Evolutionary conservation across 2,797 vertebrate genomes (phyloP).

Genomic region (Danio kyathit): DNA sequence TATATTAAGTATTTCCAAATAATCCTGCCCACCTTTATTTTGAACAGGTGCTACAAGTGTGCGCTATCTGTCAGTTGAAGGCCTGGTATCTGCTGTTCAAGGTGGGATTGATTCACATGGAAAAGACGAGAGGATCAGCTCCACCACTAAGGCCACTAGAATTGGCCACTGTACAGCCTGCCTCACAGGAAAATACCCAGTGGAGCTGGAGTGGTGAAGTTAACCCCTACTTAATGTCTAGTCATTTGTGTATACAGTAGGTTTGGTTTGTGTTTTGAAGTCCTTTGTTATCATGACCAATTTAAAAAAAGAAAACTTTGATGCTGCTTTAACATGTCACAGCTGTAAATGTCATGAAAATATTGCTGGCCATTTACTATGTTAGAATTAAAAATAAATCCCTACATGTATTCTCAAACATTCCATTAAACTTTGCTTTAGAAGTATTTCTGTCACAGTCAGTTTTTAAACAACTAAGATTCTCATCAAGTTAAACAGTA

Average conservation of each 20-base stretch:
- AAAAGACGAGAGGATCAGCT: constrained; percentile 75
- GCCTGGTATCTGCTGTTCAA: constrained; percentile 91
- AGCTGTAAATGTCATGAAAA: not conserved
- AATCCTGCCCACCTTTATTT: not conserved
- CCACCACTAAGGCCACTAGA: constrained; percentile 68
- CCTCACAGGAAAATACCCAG: constrained; percentile 94
- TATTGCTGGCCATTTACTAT: not conserved
- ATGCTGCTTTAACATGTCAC: not conserved
- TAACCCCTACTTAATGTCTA: not conserved
- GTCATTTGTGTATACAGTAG: not conserved
- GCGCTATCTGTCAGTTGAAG: constrained; percentile 93
- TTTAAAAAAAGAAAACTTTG: not conserved
- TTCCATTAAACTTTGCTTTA: not conserved
- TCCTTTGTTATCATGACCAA: not conserved
- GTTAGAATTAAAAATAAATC: not conserved
- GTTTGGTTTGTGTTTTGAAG: not conserved
- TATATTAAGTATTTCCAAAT: not conserved
- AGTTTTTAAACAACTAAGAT: not conserved
- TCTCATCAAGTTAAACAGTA: not conserved
- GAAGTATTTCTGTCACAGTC: not conserved
- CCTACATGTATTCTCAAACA: not conserved
- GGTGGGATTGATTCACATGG: constrained; percentile 79
- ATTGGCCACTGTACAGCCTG: constrained; percentile 94
- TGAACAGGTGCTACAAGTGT: constrained; percentile 92
- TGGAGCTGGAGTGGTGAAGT: constrained; percentile 94